These are phyloP conservation scores for Zootermopsis nevadensis DNA, from an alignment of 2,888 invertebrate genomes.

Conservation along the genomic window DNA sequence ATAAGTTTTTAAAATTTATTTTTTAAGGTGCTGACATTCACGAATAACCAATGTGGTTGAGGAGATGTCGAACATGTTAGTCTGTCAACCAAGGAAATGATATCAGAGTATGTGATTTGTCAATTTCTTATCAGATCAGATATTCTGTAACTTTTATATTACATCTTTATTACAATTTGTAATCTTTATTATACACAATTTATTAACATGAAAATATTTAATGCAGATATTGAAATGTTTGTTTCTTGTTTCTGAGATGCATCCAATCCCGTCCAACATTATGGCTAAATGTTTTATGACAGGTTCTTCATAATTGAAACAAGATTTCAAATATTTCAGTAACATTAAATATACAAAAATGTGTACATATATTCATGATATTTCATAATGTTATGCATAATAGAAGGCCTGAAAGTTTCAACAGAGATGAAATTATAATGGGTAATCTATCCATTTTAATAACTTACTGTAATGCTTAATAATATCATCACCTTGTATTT, in stretches of 20 bases:
- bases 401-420: not conserved
- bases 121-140: no score
- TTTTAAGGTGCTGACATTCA: no score
- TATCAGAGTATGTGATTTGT: no score
- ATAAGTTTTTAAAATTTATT: no score
- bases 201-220: not conserved
- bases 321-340: constrained; percentile 53
- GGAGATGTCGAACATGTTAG: no score
- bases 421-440: constrained; percentile 52
- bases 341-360: constrained; percentile 23
- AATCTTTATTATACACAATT: no score
- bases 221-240: not conserved
- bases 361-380: not conserved
- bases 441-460: constrained; percentile 59
- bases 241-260: not conserved
- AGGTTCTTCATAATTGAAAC: constrained; percentile 30
- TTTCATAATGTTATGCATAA: no score
- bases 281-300: constrained; percentile 19
- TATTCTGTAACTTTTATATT: no score
- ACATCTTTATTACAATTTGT: no score
- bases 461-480: constrained; percentile 60
- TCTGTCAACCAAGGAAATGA: no score
- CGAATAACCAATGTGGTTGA: no score
- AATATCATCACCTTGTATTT: constrained; percentile 46
- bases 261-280: not conserved